Percentiles rank a stretch among this genome's conserved stretches.
These are phyloP conservation scores for Bombus pascuorum DNA, from an alignment of 1,140 invertebrate genomes.

Conservation along the genomic window DNA sequence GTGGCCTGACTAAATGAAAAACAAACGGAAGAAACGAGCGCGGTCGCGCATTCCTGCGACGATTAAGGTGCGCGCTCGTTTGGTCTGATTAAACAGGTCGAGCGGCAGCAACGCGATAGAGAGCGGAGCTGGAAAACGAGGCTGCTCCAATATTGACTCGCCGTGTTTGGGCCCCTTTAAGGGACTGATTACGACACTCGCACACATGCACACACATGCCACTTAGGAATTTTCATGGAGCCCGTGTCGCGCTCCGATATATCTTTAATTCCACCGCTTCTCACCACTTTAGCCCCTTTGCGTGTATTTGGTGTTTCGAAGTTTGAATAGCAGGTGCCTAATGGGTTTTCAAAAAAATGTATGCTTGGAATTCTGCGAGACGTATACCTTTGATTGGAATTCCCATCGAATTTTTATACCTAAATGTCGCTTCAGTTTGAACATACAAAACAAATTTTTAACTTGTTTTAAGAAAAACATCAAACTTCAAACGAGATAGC, in stretches of 20 bases:
- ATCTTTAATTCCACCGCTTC: not conserved
- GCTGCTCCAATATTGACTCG: slow-evolving; percentile 59
- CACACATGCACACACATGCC: slow-evolving; percentile 22
- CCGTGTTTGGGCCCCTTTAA: slow-evolving; percentile 41
- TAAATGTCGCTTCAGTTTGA: too few species aligned
- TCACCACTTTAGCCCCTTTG: not conserved
- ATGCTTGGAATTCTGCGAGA: not conserved
- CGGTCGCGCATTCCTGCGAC: not conserved
- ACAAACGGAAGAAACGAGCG: slow-evolving; percentile 1
- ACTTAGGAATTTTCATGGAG: not conserved
- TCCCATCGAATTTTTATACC: not conserved
- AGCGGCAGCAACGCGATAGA: slow-evolving; percentile 14
- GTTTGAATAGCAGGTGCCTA: not conserved
- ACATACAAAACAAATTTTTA: too few species aligned
- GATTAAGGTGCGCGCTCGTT: slow-evolving; percentile 16
- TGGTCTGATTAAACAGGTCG: slow-evolving; percentile 28
- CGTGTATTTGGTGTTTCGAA: not conserved
- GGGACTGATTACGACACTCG: slow-evolving; percentile 52
- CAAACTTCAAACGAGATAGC: too few species aligned
- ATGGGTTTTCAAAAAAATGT: not conserved
- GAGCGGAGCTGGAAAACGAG: slow-evolving; percentile 34
- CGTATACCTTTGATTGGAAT: not conserved
- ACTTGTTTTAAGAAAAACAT: not conserved
- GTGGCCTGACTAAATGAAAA: not conserved
- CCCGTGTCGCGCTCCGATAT: not conserved